Evolutionary conservation across 2,113 vertebrate species (phyloP).

Genomic region (Ciconia boyciana): DNA sequence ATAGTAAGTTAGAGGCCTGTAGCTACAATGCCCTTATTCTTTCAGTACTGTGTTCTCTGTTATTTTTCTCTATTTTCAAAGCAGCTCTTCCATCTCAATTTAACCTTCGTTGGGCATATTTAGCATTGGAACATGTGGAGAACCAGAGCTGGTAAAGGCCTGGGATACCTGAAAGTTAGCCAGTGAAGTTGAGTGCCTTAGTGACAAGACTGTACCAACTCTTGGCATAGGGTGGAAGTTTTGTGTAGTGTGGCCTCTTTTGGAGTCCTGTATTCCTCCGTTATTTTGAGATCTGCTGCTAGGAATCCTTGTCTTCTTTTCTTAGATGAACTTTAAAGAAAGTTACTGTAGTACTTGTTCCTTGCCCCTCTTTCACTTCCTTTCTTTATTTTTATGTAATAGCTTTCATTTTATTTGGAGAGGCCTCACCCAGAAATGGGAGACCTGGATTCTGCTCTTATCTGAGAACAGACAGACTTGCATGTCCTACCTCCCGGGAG

Average conservation of each 20-base stretch:
- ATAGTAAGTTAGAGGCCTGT: slow-evolving; percentile 31
- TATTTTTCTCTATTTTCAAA: not conserved
- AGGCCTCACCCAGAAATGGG: not conserved
- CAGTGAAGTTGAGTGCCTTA: not conserved
- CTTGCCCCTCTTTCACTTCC: not conserved
- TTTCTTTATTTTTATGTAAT: not conserved
- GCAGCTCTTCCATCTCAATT: not conserved
- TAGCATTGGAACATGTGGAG: rapidly evolving
- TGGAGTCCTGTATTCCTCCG: not conserved
- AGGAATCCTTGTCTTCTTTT: not conserved
- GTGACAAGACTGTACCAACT: not conserved
- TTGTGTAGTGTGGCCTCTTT: not conserved
- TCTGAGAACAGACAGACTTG: not conserved
- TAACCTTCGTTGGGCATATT: not conserved
- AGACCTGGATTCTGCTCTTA: not conserved
- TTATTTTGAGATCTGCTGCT: not conserved
- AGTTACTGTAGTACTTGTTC: not conserved
- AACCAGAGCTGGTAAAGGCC: not conserved
- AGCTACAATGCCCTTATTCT: not conserved
- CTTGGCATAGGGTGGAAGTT: not conserved
- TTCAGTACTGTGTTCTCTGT: not conserved
- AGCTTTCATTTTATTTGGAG: not conserved
- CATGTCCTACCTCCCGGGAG: not conserved
- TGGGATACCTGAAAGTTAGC: not conserved
- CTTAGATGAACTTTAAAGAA: not conserved